These are phyloP conservation scores for Choristoneura rosaceana DNA, from an alignment of 2,888 invertebrate species.

Conservation along the genomic window DNA sequence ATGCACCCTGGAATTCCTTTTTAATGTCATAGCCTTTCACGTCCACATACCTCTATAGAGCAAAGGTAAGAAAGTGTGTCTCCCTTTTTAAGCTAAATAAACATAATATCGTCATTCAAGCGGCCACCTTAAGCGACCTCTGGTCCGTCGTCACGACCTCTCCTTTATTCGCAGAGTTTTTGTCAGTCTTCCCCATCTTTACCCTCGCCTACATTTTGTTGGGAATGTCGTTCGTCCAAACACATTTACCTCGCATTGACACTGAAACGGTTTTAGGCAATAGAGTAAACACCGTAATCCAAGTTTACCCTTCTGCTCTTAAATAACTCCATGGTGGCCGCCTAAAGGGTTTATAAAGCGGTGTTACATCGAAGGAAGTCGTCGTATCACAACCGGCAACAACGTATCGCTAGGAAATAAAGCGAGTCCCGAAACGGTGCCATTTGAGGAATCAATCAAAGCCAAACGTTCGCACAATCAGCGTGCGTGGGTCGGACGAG, in stretches of 20 bases:
- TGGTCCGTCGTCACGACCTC: constrained; percentile 67
- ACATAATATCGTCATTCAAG: constrained; percentile 78
- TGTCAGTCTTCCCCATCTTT: constrained; percentile 66
- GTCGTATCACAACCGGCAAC: constrained; percentile 34
- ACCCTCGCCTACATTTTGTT: constrained; percentile 65
- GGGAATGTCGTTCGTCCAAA: constrained; percentile 62
- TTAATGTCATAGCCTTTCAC: constrained; percentile 68
- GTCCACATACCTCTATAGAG: constrained; percentile 49
- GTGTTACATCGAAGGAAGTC: constrained; percentile 27
- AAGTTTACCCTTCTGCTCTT: constrained; percentile 42
- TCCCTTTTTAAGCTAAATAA: constrained; percentile 79
- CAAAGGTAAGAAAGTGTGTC: constrained; percentile 69
- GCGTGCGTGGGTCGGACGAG: constrained; percentile 76
- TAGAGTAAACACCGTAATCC: constrained; percentile 58
- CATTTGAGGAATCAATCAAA: constrained; percentile 81
- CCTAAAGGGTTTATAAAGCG: constrained; percentile 35
- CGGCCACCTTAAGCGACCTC: constrained; percentile 63
- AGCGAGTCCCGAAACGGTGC: constrained; percentile 61
- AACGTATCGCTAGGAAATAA: constrained; percentile 56
- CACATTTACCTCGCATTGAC: constrained; percentile 69
- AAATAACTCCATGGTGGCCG: constrained; percentile 26
- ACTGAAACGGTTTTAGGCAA: constrained; percentile 63
- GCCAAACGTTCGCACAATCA: constrained; percentile 75
- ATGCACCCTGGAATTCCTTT: constrained; percentile 67
- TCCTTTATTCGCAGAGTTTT: constrained; percentile 75